These are phyloP conservation scores for Engraulis encrasicolus DNA, from an alignment of 2,113 vertebrate genomes.

Conservation along the genomic window DNA sequence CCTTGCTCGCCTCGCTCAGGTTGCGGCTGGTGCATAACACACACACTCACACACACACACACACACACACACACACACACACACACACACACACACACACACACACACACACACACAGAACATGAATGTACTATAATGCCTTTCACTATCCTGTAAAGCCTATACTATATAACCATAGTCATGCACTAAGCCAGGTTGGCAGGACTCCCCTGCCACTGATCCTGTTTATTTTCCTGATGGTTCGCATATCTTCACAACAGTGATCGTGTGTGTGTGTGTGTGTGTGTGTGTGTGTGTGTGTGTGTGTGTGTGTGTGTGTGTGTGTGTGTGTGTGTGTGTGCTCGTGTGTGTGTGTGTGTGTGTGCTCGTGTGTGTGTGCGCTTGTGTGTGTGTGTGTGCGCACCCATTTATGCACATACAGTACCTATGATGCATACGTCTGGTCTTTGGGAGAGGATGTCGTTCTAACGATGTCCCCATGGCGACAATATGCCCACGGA, in stretches of 20 bases:
- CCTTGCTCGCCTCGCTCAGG: no score
- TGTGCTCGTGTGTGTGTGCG: no score
- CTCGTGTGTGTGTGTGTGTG: no score
- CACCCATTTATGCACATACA: not conserved
- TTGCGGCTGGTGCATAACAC: no score
- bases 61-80: not conserved
- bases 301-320: no score
- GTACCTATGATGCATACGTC: not conserved
- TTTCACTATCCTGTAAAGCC: conserved; percentile 7
- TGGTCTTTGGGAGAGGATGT: conserved; percentile 15
- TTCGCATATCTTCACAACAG: not conserved
- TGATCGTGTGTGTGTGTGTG: no score
- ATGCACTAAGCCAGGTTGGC: not conserved
- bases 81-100: not conserved
- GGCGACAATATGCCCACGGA: not conserved
- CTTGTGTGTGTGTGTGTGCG: no score
- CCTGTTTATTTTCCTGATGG: not conserved
- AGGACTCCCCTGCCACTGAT: not conserved
- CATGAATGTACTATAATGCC: conserved; percentile 21
- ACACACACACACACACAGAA: not conserved
- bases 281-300: no score
- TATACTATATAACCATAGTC: not conserved
- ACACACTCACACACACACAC: no score
- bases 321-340: no score
- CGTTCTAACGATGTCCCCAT: not conserved